Conservation (phyloP, 2,113 vertebrate genomes). For the Plotosus lineatus region DNA sequence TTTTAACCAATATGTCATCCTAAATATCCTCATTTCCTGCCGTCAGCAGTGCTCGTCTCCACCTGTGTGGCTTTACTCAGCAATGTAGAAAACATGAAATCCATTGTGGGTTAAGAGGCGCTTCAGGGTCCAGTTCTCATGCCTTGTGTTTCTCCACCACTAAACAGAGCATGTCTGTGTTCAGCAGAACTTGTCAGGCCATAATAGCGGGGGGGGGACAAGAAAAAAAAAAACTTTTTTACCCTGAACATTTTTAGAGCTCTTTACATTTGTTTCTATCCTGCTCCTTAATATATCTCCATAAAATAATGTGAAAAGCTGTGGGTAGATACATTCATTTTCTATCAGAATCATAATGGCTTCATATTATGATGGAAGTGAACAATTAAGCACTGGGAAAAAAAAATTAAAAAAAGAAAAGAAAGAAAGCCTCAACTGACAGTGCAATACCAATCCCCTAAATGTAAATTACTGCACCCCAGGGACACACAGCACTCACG, state of each 20-base stretch:
- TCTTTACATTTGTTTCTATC: conserved; percentile 2
- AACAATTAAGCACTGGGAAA: conserved; percentile 7
- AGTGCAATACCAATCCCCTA: conserved; percentile 19
- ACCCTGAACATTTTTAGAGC: neutral
- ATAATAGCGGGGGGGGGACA: too few relatives aligned
- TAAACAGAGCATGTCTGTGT: conserved; percentile 41
- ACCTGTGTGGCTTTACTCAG: conserved; percentile 10
- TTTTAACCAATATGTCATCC: neutral
- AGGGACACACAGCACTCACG: conserved; percentile 14
- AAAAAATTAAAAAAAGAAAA: neutral
- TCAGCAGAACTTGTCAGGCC: neutral
- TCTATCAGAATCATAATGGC: neutral
- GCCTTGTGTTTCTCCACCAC: conserved; percentile 12
- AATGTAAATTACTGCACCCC: conserved; percentile 8
- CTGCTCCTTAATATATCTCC: neutral
- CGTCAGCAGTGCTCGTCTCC: conserved; percentile 17
- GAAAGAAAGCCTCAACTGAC: neutral
- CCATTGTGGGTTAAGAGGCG: conserved; percentile 20
- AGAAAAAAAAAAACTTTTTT: neutral
- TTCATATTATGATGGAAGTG: neutral
- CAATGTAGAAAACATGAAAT: conserved; percentile 39
- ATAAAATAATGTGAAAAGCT: neutral
- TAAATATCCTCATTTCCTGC: conserved; percentile 14
- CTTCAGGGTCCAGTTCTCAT: conserved; percentile 15
- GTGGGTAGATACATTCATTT: neutral